Percentiles rank a stretch among this genome's conserved stretches.
Conservation (phyloP, 2,888 invertebrate genomes). For the Digitonthophagus gazella region DNA sequence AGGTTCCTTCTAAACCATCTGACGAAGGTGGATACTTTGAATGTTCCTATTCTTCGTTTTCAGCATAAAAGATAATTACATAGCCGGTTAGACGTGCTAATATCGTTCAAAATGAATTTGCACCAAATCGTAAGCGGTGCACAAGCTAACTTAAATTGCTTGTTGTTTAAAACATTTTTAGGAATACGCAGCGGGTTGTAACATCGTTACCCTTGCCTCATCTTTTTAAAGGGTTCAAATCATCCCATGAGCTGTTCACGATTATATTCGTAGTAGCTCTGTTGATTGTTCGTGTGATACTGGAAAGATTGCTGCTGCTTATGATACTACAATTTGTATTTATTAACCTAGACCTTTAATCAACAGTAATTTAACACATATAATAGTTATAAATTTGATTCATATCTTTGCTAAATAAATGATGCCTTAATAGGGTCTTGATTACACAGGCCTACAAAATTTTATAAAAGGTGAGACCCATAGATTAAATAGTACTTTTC, state of each 20-base stretch:
- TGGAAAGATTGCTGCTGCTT: conserved; percentile 98
- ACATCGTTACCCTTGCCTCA: conserved; percentile 95
- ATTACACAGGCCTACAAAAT: too few relatives aligned
- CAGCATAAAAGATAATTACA: conserved; percentile 1
- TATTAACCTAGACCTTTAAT: conserved; percentile 95
- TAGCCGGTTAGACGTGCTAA: background rate
- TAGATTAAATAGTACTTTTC: too few relatives aligned
- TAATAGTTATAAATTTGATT: too few relatives aligned
- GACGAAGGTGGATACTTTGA: too few relatives aligned
- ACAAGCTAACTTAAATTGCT: conserved; percentile 45
- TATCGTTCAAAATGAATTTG: conserved; percentile 67
- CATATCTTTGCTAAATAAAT: too few relatives aligned
- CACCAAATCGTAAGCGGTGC: conserved; percentile 99
- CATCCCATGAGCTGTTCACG: conserved; percentile 94
- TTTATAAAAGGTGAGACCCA: too few relatives aligned
- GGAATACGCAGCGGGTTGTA: conserved; percentile 99
- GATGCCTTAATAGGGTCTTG: conserved; percentile 73
- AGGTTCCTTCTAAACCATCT: too few relatives aligned
- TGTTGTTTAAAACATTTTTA: conserved; percentile 51
- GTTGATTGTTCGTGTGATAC: conserved; percentile 97
- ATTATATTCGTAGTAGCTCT: conserved; percentile 93
- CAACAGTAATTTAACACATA: conserved; percentile 75
- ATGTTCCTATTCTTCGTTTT: background rate
- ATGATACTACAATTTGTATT: conserved; percentile 93
- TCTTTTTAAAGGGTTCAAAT: conserved; percentile 98